Evolutionary conservation across 1,140 invertebrate genomes (phyloP), one percentile per base, ranked within the genome.

Genomic region (Pentalonia nigronervosa): DNA sequence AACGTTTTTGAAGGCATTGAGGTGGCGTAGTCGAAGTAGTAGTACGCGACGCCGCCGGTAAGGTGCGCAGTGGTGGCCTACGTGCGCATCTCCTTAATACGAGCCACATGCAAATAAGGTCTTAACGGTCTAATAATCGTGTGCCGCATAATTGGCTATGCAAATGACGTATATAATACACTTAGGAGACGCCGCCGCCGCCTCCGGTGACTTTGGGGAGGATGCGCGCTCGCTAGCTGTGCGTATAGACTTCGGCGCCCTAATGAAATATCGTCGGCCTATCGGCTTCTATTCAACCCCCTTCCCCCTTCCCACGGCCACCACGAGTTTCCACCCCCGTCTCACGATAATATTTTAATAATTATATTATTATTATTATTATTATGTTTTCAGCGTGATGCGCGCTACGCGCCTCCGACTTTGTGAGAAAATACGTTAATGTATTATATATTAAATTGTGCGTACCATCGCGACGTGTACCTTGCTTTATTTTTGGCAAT

Each of bases 41-140:
- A 41, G 36, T 23, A 21, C 45, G 23, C 3, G 84, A 48, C 14
- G 86, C 25, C 41, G 81, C 7, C 20, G 47, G 17, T 48, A 47
- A 47, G 30, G 45, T 30, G 30, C 25, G 84, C 30, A n/a, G 86
- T n/a, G 86, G 47, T 34, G 30, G 45, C 34, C 56, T 67, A 91
- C 90, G 90, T 91, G 90, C 7, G 60, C 90, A 34, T 91, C 90
- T 91, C 90, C 90, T 91, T 76, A 48, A 76, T 81, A 92, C 91
- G 34, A 60, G 91, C 67, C 34, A 47, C 67, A 92, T 92, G 91
- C 91, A 92, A 92, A 92, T 92, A 84, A 92, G 91, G 91, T 92
- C 91, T 92, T 92, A 92, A 92, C 67, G 45, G 91, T 83, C 47
- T 83, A 92, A 92, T 92, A 92, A 92, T 84, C 91, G 91, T 92